Conservation (phyloP, 1,140 invertebrate species). For the Oppia nitens region DNA sequence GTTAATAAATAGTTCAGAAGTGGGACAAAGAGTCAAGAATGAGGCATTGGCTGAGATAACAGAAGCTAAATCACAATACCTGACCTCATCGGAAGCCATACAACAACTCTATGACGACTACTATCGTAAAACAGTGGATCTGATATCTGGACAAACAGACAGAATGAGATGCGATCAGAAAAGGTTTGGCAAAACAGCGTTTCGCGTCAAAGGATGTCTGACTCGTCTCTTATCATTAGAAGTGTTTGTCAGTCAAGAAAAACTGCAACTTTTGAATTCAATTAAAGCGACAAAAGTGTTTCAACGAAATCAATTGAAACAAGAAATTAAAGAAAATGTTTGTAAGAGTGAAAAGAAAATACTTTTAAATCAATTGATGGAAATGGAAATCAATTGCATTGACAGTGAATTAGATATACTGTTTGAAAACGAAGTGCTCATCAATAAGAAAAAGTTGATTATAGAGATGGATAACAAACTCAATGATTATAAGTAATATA, state of each 20-base stretch:
- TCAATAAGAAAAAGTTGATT: conserved; percentile 24
- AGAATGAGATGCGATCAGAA: conserved; percentile 28
- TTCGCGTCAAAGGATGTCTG: conserved; percentile 24
- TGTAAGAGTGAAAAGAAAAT: conserved; percentile 19
- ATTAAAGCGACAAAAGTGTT: conserved; percentile 26
- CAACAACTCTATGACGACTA: conserved; percentile 31
- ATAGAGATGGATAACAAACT: conserved; percentile 22
- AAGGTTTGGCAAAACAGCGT: conserved; percentile 28
- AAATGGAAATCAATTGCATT: conserved; percentile 27
- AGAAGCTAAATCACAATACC: conserved; percentile 29
- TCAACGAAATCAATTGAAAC: conserved; percentile 29
- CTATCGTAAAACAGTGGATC: conserved; percentile 25
- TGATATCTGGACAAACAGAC: conserved; percentile 25
- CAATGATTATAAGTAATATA: conserved; percentile 28
- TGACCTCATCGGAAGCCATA: conserved; percentile 27
- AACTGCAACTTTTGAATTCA: conserved; percentile 26
- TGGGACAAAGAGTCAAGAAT: conserved; percentile 26
- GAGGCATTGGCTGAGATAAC: conserved; percentile 24
- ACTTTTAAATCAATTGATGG: conserved; percentile 24
- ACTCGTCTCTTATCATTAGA: conserved; percentile 25
- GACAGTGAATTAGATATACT: conserved; percentile 25
- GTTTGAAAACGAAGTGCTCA: conserved; percentile 26
- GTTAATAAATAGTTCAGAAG: conserved; percentile 25
- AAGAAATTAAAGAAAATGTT: conserved; percentile 24
- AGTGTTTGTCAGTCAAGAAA: conserved; percentile 26